phyloP scores from a whole-genome alignment of 2,113 vertebrate genomes.

The Gymnorhina tibicen region DNA sequence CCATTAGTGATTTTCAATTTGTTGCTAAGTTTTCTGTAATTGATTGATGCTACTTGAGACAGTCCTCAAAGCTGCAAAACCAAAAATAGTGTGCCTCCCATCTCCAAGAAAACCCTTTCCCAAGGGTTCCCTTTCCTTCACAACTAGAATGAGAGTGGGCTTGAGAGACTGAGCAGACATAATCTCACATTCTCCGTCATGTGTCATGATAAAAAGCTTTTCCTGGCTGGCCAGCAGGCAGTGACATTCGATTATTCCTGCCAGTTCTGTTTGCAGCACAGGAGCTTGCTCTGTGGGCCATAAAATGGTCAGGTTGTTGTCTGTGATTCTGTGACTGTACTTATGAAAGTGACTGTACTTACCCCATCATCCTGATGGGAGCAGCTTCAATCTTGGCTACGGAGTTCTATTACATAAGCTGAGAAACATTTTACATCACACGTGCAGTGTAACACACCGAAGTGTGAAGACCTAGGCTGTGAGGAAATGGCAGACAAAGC shows the following conservation, averaged over 20 bases:
- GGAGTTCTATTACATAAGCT: not conserved
- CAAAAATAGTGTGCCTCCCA: not conserved
- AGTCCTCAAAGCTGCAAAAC: not conserved
- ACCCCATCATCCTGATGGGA: not conserved
- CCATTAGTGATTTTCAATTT: constrained; percentile 24
- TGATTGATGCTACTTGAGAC: not conserved
- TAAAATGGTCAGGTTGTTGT: not conserved
- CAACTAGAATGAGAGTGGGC: not conserved
- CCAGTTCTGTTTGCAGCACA: not conserved
- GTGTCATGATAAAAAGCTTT: not conserved
- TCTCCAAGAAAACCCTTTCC: not conserved
- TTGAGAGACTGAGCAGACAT: not conserved
- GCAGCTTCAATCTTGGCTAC: not conserved
- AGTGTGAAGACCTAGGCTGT: not conserved
- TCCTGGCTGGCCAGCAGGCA: not conserved
- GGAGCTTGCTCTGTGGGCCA: not conserved
- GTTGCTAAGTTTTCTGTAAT: not conserved
- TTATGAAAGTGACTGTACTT: not conserved
- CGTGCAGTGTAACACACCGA: fast-evolving
- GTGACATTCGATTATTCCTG: not conserved
- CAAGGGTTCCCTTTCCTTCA: not conserved
- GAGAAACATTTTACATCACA: not conserved
- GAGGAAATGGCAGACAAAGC: not conserved
- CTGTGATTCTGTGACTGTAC: not conserved
- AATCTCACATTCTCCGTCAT: not conserved